These are phyloP conservation scores for Neodon shergylaensis DNA, from an alignment of 2,113 vertebrate genomes.

Conservation along the genomic window DNA sequence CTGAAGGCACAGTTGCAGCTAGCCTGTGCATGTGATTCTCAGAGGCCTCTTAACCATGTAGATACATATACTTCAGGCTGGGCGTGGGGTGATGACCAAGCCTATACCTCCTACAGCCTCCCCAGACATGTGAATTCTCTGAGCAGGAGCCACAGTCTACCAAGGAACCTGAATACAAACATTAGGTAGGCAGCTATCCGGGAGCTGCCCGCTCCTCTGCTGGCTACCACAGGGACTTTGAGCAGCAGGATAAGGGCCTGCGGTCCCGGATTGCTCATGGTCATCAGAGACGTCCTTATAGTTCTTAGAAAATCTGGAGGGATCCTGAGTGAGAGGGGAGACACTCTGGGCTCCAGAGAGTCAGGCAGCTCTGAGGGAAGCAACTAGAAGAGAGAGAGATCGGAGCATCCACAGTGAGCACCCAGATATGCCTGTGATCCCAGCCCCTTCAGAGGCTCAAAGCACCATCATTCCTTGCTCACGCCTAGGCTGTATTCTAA, in stretches of 20 bases:
- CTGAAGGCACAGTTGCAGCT: neutral
- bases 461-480: neutral
- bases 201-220: neutral
- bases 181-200: neutral
- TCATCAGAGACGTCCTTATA: neutral
- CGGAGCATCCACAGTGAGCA: too few species aligned
- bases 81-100: neutral
- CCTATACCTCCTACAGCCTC: neutral
- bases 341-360: too few species aligned
- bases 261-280: neutral
- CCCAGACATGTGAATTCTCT: neutral
- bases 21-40: neutral
- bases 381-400: neutral
- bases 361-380: neutral
- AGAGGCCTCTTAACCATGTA: neutral
- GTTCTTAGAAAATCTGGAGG: neutral
- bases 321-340: too few species aligned
- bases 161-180: neutral
- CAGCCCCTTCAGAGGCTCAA: accelerated
- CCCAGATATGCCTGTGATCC: neutral
- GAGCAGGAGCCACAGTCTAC: neutral
- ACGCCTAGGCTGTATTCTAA: neutral
- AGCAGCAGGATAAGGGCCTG: neutral
- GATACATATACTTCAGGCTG: accelerated
- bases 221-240: accelerated